Evolutionary conservation across 2,113 vertebrate species (phyloP), one percentile per base, ranked within the genome.

Genomic region (Antechinus flavipes): DNA sequence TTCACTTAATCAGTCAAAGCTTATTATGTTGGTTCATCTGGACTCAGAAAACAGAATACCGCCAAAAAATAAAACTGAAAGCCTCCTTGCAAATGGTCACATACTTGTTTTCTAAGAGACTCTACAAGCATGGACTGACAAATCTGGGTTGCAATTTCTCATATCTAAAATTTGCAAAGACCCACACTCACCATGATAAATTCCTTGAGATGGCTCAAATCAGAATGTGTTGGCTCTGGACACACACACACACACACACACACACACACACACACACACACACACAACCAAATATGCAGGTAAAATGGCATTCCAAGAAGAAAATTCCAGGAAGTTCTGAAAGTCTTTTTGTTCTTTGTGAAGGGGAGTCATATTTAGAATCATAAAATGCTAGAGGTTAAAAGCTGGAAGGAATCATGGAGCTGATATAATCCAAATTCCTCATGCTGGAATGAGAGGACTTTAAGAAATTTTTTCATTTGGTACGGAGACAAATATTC

Each of bases 61-160:
- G 98, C 97, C 98, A 96, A 98, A 68, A 98, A 99, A 98, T 98
- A 98, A 99, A 99, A 98, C 98, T 97, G 98, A 98, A 99, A 3
- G 98, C 98, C 97, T 98, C 98, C 98, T 97, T 93, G 30, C 93
- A 90, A 91, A 42, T 90, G n/a, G 42, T 90, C 90, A 94, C 68
- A 61, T 84, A 92, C 96, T 96, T 92, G 95, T 52, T 93, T 94
- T 23, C 26, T 54, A 54, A 92, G 93, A 35, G 16, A 52, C 68
- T 22, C 30, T 84, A 14, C 19, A 42, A 22, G n/a, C n/a, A 23
- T 84, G 90, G 53, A 0, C 10, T 0, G 68, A 27, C 95, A 96
- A 96, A 96, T 90, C 68, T 52, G 0, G 26, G 95, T 54, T 95
- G 96, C 91, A 90, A 30, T 94, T 97, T 95, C 94, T 52, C 92